phyloP scores from a whole-genome alignment of 2,797 vertebrate genomes.

The Aphelocoma californica region DNA sequence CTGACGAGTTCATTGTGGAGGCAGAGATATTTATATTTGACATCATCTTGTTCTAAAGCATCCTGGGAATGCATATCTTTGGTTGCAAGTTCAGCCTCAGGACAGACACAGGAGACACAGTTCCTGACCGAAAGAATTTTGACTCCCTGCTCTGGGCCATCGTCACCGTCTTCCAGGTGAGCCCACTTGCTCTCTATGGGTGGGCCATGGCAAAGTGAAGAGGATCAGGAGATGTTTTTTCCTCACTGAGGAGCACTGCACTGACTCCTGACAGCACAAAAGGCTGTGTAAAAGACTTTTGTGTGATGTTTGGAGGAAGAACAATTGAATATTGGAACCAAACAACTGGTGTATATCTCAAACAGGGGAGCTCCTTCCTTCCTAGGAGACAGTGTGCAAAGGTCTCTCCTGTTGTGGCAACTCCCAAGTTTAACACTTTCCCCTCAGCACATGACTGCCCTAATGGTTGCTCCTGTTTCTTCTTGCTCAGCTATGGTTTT shows the following conservation, averaged over 20 bases:
- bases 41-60: constrained; percentile 73
- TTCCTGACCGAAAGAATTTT: constrained; percentile 97
- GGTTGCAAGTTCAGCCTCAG: constrained; percentile 97
- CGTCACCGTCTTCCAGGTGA: constrained; percentile 95
- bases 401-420: background rate
- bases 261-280: background rate
- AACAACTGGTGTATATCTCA: background rate
- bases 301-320: background rate
- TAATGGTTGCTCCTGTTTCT: background rate
- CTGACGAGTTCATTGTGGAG: background rate
- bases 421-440: background rate
- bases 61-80: constrained; percentile 97
- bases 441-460: background rate
- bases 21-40: background rate
- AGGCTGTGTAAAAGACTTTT: background rate
- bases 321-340: background rate
- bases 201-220: background rate
- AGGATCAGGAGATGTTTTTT: background rate
- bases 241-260: background rate
- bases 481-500: background rate
- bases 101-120: constrained; percentile 92
- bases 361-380: background rate
- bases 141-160: constrained; percentile 97
- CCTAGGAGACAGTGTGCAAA: background rate
- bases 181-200: background rate